Conservation (phyloP, 2,797 vertebrate species). For the Pygocentrus nattereri region DNA sequence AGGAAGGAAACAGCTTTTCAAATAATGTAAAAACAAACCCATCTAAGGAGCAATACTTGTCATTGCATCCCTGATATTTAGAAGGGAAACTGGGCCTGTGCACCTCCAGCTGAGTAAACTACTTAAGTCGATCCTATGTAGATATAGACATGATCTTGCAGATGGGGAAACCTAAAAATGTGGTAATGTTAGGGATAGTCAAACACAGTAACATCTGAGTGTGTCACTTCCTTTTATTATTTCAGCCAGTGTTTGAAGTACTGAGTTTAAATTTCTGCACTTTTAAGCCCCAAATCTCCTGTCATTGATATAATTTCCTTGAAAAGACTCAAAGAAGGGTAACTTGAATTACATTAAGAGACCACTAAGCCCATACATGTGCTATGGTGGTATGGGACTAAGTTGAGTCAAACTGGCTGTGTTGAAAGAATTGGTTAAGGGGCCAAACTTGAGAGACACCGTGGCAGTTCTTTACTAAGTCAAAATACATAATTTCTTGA, state of each 20-base stretch:
- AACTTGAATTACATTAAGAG: conserved; percentile 44
- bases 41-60: conserved; percentile 55
- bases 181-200: conserved; percentile 73
- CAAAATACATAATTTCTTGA: too few species aligned
- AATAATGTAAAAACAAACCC: conserved; percentile 72
- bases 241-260: conserved; percentile 74
- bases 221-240: conserved; percentile 79
- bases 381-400: neutral
- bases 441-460: too few species aligned
- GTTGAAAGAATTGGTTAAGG: too few species aligned
- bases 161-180: conserved; percentile 73
- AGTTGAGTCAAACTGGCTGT: too few species aligned
- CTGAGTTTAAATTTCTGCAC: conserved; percentile 65
- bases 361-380: conserved; percentile 48
- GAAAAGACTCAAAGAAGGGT: conserved; percentile 57
- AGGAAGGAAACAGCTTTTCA: conserved; percentile 70
- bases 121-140: conserved; percentile 75
- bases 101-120: conserved; percentile 81
- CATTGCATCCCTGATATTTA: conserved; percentile 64
- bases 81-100: conserved; percentile 71
- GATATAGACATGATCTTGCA: conserved; percentile 69
- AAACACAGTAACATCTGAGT: conserved; percentile 74
- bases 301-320: conserved; percentile 59
- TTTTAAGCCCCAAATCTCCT: neutral
- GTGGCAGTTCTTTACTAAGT: too few species aligned